Conservation (phyloP, 2,888 invertebrate genomes). For the Prosapia bicincta region DNA sequence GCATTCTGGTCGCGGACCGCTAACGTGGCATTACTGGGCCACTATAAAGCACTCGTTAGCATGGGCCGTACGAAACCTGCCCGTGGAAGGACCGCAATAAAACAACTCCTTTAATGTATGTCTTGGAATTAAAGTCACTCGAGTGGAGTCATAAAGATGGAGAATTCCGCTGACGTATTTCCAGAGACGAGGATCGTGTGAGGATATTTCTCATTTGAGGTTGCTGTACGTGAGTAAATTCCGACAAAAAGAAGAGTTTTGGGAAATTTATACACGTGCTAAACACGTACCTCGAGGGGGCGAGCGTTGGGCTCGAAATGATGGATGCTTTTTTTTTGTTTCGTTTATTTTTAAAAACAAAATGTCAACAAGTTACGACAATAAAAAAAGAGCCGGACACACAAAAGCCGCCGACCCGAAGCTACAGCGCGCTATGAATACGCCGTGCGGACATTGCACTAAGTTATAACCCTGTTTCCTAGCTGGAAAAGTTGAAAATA, state of each 20-base stretch:
- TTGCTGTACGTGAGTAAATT: slow-evolving; percentile 17
- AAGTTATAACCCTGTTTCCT: slow-evolving; percentile 23
- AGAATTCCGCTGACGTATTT: not conserved
- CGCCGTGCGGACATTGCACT: not conserved
- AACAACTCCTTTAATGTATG: slow-evolving; percentile 2
- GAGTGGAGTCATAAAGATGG: not conserved
- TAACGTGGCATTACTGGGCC: not conserved
- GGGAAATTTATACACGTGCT: slow-evolving; percentile 23
- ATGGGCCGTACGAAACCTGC: not conserved
- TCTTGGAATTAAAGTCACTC: not conserved
- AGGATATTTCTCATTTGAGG: not conserved
- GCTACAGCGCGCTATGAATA: not conserved
- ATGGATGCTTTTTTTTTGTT: slow-evolving; percentile 19
- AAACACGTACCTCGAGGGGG: not conserved
- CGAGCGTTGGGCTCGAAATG: slow-evolving; percentile 8
- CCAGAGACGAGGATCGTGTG: not conserved
- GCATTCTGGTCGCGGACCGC: not conserved
- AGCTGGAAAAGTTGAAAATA: not conserved
- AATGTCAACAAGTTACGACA: slow-evolving; percentile 27
- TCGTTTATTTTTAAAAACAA: not conserved
- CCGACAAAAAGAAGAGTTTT: slow-evolving; percentile 21
- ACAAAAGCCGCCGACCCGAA: slow-evolving; percentile 15
- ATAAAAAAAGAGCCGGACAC: slow-evolving; percentile 17
- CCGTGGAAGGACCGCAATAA: not conserved
- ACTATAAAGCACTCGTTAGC: not conserved